Evolutionary conservation across 1,140 invertebrate genomes (phyloP), one percentile per base, ranked within the genome.

Genomic region (Spodoptera litura): DNA sequence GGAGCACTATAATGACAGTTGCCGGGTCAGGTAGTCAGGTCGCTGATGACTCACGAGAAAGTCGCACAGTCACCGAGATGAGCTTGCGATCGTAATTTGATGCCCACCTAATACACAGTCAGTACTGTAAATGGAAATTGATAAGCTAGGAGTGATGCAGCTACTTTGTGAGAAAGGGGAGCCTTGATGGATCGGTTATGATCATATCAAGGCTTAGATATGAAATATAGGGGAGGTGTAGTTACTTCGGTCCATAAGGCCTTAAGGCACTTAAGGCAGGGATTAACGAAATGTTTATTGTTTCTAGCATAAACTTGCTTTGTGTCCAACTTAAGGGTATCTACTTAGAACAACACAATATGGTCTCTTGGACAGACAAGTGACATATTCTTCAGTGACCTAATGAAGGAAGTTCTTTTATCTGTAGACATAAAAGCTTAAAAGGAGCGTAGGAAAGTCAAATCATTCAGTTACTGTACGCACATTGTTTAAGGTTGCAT

Each of bases 131-230:
- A 52, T 68, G 64, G 49, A 68, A 52, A 68, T 68, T 68, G 64
- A 68, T 68, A 68, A 68, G 64, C 61, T n/a, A 49, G 62, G 62
- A 66, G 15, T 68, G 64, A 53, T 68, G 49, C 64, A 68, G 64
- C 64, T 4, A 20, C 20, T 52, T 68, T 52, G 38, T 38, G 61
- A 38, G 15, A 35, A 56, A 25, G n/a, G 55, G 38, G 61, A 6
- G 61, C 61, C 49, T 64, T 64, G 61, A 64, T 64, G 61, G 61
- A 64, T 64, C 61, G 61, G 35, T 6, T 20, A 35, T 49, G 35
- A 64, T 64, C 38, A 20, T 44, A 38, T 44, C 38, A 64, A 49
- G 61, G 38, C 61, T 64, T 64, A 64, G 61, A 10, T 64, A 15
- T 11, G 61, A 64, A 44, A 44, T 44, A 9, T 44, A 44, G 38